These are phyloP conservation scores for Addax nasomaculatus DNA, from an alignment of 2,113 vertebrate species.

Conservation along the genomic window DNA sequence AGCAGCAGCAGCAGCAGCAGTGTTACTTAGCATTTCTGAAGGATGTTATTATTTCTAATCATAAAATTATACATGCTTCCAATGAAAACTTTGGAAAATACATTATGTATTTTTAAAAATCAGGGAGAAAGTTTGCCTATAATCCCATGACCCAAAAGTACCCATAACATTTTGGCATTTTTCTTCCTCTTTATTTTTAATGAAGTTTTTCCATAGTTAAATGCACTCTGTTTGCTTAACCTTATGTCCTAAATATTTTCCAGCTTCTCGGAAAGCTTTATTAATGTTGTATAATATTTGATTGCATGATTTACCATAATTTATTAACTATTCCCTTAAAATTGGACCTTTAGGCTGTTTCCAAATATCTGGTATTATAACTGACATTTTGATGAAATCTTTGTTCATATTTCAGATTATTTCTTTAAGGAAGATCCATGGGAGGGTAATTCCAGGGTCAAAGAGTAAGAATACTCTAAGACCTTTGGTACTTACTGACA, in stretches of 20 bases:
- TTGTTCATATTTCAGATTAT: conserved; percentile 20
- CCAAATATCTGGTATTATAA: conserved; percentile 11
- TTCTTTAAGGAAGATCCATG: neutral
- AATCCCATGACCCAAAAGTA: neutral
- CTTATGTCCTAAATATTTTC: conserved; percentile 31
- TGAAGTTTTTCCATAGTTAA: conserved; percentile 31
- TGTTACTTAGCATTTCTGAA: conserved; percentile 3
- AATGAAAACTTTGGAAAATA: conserved; percentile 32
- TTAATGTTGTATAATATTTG: neutral
- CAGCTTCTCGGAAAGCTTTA: neutral
- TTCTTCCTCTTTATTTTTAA: conserved; percentile 19
- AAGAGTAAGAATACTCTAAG: neutral
- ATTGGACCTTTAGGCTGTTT: neutral
- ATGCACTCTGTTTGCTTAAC: neutral
- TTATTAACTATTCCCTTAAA: conserved; percentile 32
- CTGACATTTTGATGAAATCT: conserved; percentile 12
- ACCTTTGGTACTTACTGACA: neutral
- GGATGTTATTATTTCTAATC: neutral
- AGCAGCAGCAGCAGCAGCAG: too few species aligned
- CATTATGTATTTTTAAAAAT: neutral
- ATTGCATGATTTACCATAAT: neutral
- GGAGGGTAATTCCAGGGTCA: neutral
- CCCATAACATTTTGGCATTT: conserved; percentile 15
- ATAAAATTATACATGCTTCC: neutral
- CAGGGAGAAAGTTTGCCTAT: neutral